Conservation (phyloP, 1,140 invertebrate species). For the Globodera ellingtonae region DNA sequence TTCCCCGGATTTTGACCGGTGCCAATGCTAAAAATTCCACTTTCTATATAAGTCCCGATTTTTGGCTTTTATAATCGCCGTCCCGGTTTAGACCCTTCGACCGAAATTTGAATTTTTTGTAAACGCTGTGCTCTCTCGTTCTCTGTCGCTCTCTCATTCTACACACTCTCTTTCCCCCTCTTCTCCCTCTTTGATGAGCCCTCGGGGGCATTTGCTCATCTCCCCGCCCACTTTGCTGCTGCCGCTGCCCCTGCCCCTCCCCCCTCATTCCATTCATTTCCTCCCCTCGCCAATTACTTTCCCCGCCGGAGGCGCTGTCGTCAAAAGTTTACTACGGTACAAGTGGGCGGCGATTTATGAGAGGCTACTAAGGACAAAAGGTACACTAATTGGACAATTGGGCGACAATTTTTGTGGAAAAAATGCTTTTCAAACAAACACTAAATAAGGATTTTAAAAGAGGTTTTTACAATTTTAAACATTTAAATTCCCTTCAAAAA, state of each 20-base stretch:
- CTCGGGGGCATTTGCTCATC: not conserved
- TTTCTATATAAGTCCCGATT: too few species aligned
- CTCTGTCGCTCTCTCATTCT: too few species aligned
- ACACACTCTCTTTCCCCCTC: not conserved
- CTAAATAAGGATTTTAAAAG: not conserved
- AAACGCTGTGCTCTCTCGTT: too few species aligned
- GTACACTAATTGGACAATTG: too few species aligned
- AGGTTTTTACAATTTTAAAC: not conserved
- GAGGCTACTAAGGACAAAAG: too few species aligned
- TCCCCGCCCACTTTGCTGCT: not conserved
- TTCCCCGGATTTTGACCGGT: too few species aligned
- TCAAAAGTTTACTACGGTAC: not conserved
- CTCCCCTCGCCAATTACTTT: not conserved
- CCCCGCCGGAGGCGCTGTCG: too few species aligned
- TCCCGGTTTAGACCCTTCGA: too few species aligned
- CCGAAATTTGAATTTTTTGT: too few species aligned
- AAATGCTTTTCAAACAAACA: not conserved
- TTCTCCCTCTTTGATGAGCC: not conserved
- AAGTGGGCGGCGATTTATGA: not conserved
- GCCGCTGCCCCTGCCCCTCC: not conserved
- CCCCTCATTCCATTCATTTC: not conserved
- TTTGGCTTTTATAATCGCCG: too few species aligned
- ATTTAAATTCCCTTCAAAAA: not conserved
- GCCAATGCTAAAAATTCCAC: too few species aligned
- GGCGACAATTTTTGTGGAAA: too few species aligned